Percentiles rank a stretch among this genome's conserved stretches.
phyloP scores from a whole-genome alignment of 2,113 vertebrate genomes.

The Protobothrops flavoviridis region DNA sequence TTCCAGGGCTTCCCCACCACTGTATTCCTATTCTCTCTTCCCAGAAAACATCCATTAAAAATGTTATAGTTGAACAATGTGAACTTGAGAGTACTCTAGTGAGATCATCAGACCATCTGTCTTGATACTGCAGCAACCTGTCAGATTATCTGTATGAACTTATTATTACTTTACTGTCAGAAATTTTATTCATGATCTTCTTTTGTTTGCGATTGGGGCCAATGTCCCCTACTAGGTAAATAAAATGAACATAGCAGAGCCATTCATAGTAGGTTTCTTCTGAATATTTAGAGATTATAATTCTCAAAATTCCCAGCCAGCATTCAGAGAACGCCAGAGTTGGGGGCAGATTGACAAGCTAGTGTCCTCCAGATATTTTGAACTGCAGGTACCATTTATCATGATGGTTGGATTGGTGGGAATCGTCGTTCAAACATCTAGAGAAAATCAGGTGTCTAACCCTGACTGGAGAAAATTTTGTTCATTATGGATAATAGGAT shows the following conservation, averaged over 20 bases:
- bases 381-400: not conserved
- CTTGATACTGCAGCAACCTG: not conserved
- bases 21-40: not conserved
- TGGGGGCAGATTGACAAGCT: not conserved
- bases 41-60: not conserved
- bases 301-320: not conserved
- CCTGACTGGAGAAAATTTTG: not conserved
- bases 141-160: not conserved
- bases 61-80: not conserved
- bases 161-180: not conserved
- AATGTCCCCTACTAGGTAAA: not conserved
- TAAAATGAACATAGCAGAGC: not conserved
- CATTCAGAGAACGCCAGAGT: not conserved
- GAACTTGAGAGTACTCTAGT: not conserved
- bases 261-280: not conserved
- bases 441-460: not conserved
- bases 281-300: not conserved
- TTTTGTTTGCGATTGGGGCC: not conserved
- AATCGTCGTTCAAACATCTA: not conserved
- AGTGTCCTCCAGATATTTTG: not conserved
- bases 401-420: not conserved
- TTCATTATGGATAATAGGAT: not conserved
- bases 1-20: not conserved
- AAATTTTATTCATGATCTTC: not conserved
- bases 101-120: not conserved